Base-by-base conservation (phyloP, 2,113 vertebrate genomes). In the Scopus umbretta region DNA sequence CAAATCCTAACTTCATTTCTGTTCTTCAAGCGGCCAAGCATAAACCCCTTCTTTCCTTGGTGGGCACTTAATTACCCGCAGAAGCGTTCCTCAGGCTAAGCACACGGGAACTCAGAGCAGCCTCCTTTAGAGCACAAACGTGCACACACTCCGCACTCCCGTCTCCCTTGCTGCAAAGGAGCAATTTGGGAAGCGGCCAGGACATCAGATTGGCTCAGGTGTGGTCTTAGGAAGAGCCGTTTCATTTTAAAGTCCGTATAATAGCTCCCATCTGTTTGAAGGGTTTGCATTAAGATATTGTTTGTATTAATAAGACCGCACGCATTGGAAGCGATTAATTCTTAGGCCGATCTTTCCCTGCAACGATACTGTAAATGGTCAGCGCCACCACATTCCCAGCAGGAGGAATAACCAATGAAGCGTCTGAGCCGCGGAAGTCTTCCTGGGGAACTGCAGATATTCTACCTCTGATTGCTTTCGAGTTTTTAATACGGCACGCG, bases 341-440 rank as follows among this genome's bases (percentile, higher is more conserved):
- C 78, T 78, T 67, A 70, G 71, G 78, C 89, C 78, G 76, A 26
- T 94, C 83, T 85, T 95, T 94, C 86, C 89, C 91, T 87, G 84
- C 84, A 92, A 59, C 1, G 63, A 96, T 95, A 96, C 96, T 97
- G 96, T 96, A 97, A 97, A 95, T 97, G 92, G 94, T 95, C 92
- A 96, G 89, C 34, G 7, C 74, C 86, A 45, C 91, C 66, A n/a
- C 91, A 17, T 76, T 96, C 86, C 74, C 86, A 66, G 86, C 80
- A 73, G 71, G 0, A 43, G 86, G 92, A 92, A 94, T 45, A 94
- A 86, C 94, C 91, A 85, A 34, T 50, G 73, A 74, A 92, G 89
- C 5, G 36, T 45, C 65, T 75, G 80, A 75, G 67, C 73, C 66
- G 73, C 42, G 66, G 36, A 89, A 50, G 63, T 72, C 83, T 84